phyloP scores from a whole-genome alignment of 2,797 vertebrate species.

The Sebastes hubbsi region DNA sequence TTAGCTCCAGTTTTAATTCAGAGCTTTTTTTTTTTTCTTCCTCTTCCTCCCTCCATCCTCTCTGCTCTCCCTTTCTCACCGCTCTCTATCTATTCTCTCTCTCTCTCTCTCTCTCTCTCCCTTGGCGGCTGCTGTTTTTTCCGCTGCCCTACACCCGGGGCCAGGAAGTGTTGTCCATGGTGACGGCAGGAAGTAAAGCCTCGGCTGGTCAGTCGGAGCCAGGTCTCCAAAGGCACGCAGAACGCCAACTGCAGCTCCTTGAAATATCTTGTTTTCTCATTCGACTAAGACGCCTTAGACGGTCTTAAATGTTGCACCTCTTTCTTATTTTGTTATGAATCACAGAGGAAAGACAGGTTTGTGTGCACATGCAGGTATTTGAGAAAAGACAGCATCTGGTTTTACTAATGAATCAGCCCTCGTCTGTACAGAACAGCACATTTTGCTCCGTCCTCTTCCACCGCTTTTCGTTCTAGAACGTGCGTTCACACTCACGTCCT shows the following conservation, averaged over 20 bases:
- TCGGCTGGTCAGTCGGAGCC: constrained; percentile 40
- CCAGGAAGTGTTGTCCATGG: constrained; percentile 74
- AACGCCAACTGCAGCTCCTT: not conserved
- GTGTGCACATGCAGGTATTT: not conserved
- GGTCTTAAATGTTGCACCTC: not conserved
- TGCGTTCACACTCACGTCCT: not conserved
- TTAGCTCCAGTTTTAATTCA: constrained; percentile 56
- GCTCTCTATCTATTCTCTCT: not conserved
- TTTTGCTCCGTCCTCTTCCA: not conserved
- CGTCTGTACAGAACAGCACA: not conserved
- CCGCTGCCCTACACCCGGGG: constrained; percentile 45
- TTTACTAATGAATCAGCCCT: constrained; percentile 3
- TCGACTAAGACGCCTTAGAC: not conserved
- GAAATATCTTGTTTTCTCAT: constrained; percentile 1
- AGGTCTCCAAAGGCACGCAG: constrained; percentile 38
- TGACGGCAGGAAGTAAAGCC: constrained; percentile 63
- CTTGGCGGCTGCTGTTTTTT: constrained; percentile 47
- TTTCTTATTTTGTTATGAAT: not conserved
- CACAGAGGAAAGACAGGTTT: not conserved
- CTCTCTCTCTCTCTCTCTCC: not conserved
- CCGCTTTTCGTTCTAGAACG: not conserved
- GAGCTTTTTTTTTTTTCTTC: not conserved
- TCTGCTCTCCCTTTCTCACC: not conserved
- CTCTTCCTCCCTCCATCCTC: not conserved
- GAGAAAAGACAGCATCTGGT: not conserved